Evolutionary conservation across 2,888 invertebrate species (phyloP).

Genomic region (Heliconius hortense): DNA sequence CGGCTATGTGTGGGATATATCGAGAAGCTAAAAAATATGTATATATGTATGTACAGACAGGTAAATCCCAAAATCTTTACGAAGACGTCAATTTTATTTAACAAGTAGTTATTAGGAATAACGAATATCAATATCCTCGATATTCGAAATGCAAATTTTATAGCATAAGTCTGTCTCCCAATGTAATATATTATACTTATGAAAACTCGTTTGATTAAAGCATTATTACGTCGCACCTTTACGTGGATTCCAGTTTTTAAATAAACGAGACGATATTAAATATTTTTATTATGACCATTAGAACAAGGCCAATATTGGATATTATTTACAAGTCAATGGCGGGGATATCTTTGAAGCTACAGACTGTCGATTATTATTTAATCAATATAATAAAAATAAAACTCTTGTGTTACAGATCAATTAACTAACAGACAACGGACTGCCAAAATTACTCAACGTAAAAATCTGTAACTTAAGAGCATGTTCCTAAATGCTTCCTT

Average conservation of each 20-base stretch:
- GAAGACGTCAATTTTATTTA: no score
- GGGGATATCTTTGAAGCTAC: constrained; percentile 9
- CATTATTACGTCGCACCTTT: constrained; percentile 9
- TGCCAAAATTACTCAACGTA: background rate
- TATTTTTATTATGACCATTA: constrained; percentile 23
- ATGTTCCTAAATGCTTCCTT: background rate
- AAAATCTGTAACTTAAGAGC: no score
- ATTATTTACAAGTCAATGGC: background rate
- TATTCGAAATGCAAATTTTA: constrained; percentile 23
- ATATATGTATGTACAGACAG: no score
- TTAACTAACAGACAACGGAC: background rate
- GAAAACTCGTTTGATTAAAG: constrained; percentile 20
- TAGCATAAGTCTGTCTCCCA: constrained; percentile 6
- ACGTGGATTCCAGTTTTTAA: constrained; percentile 3
- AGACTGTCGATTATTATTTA: background rate
- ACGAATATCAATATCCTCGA: background rate
- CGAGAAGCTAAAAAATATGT: no score
- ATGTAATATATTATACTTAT: constrained; percentile 10
- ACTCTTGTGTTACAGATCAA: no score
- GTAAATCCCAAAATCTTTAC: no score
- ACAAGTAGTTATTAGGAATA: no score
- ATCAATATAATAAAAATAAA: background rate
- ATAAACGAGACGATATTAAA: constrained; percentile 17
- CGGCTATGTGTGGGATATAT: no score
- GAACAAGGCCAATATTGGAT: constrained; percentile 19